Base-by-base conservation (phyloP, 2,888 invertebrate species). In the Sthenelais limicola region DNA sequence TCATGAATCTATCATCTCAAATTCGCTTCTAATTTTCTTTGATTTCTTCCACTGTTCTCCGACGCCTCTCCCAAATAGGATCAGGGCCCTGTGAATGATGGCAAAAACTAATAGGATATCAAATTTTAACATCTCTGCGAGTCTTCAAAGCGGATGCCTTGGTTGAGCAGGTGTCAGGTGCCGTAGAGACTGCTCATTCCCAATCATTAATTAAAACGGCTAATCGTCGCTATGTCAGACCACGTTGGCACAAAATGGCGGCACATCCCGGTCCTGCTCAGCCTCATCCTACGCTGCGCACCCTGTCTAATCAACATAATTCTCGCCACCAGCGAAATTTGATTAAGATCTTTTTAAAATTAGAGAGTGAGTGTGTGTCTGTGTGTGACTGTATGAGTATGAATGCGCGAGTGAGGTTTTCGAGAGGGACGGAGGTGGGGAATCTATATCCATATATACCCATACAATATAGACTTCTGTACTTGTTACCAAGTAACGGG, bases 61-160 rank as follows among this genome's bases (percentile, higher is more conserved):
- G 62, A 26, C 38, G 62, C 62, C 38, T 38, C 38, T 35, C 4
- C 38, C 62, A 62, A 62, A 62, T 62, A 38, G 62, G 62, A 62
- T 62, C 62, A 38, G 62, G 38, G 35, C 38, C 4, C 21, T 24
- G 24, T 62, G 62, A 62, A 62, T 62, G 62, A 62, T 62, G 62
- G 62, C 62, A 62, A 62, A 62, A 62, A 62, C 62, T 62, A 62
- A 62, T 62, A 62, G 62, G 62, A 62, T 62, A 62, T 62, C 62
- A 62, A 62, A 62, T 62, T 62, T 62, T 62, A 62, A 62, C 62
- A 62, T 62, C 62, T 62, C 62, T 62, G 62, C 24, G 35, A 62
- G 62, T 62, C 62, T 62, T 62, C 62, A 62, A 62, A 62, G 62
- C 24, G 28, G 62, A 35, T 21, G 38, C 21, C n/a, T 24, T 26